Evolutionary conservation across 1,140 invertebrate species (phyloP), one percentile per base, ranked within the genome.

Genomic region (Chelonus insularis): DNA sequence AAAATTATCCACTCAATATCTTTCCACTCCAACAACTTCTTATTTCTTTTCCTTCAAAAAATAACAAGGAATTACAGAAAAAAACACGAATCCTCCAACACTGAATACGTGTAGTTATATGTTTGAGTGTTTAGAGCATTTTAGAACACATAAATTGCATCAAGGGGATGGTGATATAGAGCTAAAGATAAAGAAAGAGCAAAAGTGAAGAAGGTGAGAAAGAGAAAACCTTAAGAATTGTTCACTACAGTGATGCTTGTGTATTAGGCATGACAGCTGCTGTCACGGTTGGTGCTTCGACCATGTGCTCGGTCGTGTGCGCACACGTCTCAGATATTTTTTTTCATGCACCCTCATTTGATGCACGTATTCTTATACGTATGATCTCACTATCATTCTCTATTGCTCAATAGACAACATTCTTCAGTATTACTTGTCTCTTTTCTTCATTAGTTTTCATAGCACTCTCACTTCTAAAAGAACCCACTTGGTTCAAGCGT

Each of bases 261-360:
- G 45, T 52, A 64, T 66, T 41, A 51, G 65, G 59, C 63, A 70
- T 68, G 71, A 72, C 69, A 69, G 73, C 71, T 76, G 74, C 66
- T 72, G 74, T 76, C 72, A 75, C 69, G 74, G 72, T 48, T 74
- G 67, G 67, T 74, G 69, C 68, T 65, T 64, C 61, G 66, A 57
- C 71, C 71, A 72, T 75, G 72, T 75, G 72, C 68, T 67, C 68
- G 43, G 48, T 67, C 45, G 51, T 52, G 37, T 34, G 58, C 41
- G 48, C 39, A 43, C 50, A 52, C 51, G 21, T 43, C 45, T 52
- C 39, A 20, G 8, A 39, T 60, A 21, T 57, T 37, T 47, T 29
- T 45, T 36, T 18, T 25, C 39, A 25, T 43, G 21, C 32, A 60
- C 57, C 57, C 47, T 60, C 57, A 60, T 60, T 51, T 52, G 57